Evolutionary conservation across 2,113 vertebrate genomes (phyloP), one percentile per base, ranked within the genome.

Genomic region (Ceyx margarethae): DNA sequence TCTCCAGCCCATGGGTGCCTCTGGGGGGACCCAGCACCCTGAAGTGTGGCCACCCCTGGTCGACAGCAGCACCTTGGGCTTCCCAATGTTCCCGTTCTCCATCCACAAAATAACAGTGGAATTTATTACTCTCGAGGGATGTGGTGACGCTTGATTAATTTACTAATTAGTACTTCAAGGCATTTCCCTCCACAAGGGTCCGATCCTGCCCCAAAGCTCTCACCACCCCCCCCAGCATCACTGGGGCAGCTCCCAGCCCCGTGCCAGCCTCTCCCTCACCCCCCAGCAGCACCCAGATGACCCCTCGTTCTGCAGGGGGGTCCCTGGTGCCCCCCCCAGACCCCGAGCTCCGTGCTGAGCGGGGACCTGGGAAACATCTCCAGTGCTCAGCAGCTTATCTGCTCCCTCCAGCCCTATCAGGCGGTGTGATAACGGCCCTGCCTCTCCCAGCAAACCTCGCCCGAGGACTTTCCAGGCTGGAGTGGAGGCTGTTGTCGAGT

Each of bases 1-100:
- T 6, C 4, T 3, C 25, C 16, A 6, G 8, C 15, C 3, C 11
- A 60, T 0, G 3, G 25, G 23, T 8, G 20, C 60, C 15, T 3
- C 37, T 28, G 42, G 6, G 1, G 8, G 43, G 16, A 28, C 3
- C 45, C 2, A 8, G 29, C 45, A 6, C 53, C 53, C 37, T 50
- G 10, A 9, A 20, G 10, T 13, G 54, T 7, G 19, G 45, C 19
- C 1, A 4, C 7, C 56, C 31, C 18, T 11, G 2, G 26, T 26
- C 13, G 3, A 16, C 22, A 14, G 62, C 61, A 37, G n/a, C 48
- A 23, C 48, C 11, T 14, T 10, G 40, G n/a, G 18, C 62, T 14
- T 29, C 17, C 51, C 15, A 10, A 6, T 28, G 9, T 18, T 53
- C 66, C 19, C 9, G 45, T 46, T 14, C 81, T 46, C 9, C 1